These are phyloP conservation scores for Odobenus rosmarus DNA, from an alignment of 2,113 vertebrate species.

Conservation along the genomic window DNA sequence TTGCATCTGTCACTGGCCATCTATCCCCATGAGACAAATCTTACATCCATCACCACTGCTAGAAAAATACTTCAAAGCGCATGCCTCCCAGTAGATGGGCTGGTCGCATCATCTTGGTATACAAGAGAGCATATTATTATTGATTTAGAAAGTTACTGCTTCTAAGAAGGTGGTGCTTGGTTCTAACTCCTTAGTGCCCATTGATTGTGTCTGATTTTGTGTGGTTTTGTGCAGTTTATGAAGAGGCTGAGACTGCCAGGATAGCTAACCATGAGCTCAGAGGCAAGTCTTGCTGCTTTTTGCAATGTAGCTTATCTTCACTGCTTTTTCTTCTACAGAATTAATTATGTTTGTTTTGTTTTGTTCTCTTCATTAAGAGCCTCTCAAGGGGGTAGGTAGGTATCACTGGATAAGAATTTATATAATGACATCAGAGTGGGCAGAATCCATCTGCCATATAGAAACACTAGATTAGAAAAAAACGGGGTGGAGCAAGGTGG, in stretches of 20 bases:
- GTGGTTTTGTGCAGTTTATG: not conserved
- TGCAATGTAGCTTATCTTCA: not conserved
- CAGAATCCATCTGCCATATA: not conserved
- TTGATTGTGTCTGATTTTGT: accelerated
- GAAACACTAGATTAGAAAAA: not conserved
- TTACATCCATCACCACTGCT: not conserved
- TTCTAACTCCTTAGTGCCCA: not conserved
- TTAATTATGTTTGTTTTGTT: not conserved
- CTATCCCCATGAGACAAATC: not conserved
- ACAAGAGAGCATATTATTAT: not conserved
- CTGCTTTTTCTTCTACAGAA: not conserved
- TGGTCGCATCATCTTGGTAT: not conserved
- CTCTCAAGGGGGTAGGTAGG: not conserved
- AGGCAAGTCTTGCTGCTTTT: not conserved
- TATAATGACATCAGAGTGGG: not conserved
- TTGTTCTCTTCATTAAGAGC: not conserved
- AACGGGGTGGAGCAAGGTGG: too few relatives aligned
- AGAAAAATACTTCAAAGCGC: slow-evolving; percentile 11
- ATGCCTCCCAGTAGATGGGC: not conserved
- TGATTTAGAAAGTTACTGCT: not conserved
- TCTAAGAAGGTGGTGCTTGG: not conserved
- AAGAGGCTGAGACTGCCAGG: not conserved
- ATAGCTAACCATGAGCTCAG: accelerated
- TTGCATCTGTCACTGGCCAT: slow-evolving; percentile 46
- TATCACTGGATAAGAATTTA: not conserved